phyloP scores from a whole-genome alignment of 2,113 vertebrate genomes.

The Phaethornis superciliosus region DNA sequence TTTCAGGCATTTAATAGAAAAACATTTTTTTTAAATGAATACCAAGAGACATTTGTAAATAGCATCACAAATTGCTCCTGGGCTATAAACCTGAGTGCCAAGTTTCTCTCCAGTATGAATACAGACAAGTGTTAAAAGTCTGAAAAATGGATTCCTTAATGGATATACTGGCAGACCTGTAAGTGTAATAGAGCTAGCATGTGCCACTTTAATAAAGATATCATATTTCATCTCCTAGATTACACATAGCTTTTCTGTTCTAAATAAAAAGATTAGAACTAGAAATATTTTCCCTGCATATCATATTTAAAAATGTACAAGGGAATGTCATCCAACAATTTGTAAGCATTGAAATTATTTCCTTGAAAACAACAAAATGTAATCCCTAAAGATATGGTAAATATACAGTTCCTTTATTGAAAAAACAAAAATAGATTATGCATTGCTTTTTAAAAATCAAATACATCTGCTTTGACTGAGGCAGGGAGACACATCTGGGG shows the following conservation, averaged over 20 bases:
- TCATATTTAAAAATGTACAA: conserved; percentile 60
- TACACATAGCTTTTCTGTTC: conserved; percentile 39
- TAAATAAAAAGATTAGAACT: conserved; percentile 60
- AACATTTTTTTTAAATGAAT: conserved; percentile 72
- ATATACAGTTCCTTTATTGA: conserved; percentile 75
- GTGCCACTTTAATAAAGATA: conserved; percentile 69
- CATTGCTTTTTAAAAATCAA: conserved; percentile 70
- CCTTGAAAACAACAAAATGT: conserved; percentile 59
- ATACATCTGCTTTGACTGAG: conserved; percentile 72
- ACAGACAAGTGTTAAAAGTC: conserved; percentile 67
- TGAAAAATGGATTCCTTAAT: conserved; percentile 73
- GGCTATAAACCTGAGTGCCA: conserved; percentile 73
- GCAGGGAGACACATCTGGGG: conserved; percentile 64
- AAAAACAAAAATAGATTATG: conserved; percentile 73
- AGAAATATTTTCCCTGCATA: conserved; percentile 29
- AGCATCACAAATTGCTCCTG: conserved; percentile 72
- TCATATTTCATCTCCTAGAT: conserved; percentile 49
- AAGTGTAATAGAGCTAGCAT: conserved; percentile 59
- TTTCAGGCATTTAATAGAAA: conserved; percentile 70
- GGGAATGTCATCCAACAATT: conserved; percentile 47
- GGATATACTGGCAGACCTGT: conserved; percentile 70
- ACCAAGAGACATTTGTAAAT: conserved; percentile 74
- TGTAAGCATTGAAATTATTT: conserved; percentile 59
- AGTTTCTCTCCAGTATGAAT: conserved; percentile 69
- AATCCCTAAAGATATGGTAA: conserved; percentile 72